phyloP scores from a whole-genome alignment of 2,797 vertebrate genomes.

The Clarias pachynema region DNA sequence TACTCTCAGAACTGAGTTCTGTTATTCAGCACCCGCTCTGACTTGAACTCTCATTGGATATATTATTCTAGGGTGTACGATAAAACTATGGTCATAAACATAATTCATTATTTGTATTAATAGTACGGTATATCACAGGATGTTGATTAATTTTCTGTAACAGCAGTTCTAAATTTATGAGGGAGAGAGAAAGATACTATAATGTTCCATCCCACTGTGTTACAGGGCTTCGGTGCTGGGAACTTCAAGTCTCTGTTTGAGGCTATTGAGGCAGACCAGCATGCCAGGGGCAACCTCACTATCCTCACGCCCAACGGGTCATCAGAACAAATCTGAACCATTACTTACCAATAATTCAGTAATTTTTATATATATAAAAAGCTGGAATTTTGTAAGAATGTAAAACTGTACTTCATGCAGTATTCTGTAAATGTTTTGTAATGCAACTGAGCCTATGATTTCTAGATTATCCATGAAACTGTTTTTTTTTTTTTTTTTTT shows the following conservation, averaged over 20 bases:
- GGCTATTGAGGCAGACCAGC: slow-evolving; percentile 92
- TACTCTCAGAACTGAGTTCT: no score
- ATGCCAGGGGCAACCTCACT: slow-evolving; percentile 89
- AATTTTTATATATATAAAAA: background rate
- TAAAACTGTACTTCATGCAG: background rate
- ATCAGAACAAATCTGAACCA: slow-evolving; percentile 68
- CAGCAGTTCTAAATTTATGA: background rate
- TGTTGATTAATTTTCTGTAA: background rate
- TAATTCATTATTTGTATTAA: background rate
- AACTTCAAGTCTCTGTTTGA: slow-evolving; percentile 97
- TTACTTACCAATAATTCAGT: background rate
- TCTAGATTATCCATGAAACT: background rate
- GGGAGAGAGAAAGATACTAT: background rate
- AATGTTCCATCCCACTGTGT: background rate
- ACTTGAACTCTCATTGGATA: background rate
- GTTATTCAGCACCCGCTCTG: no score
- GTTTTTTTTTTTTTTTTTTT: background rate
- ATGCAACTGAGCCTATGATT: no score
- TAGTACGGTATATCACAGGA: background rate
- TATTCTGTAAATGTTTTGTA: slow-evolving; percentile 11
- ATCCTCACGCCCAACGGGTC: slow-evolving; percentile 77
- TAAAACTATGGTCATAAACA: background rate
- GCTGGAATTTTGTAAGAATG: slow-evolving; percentile 5
- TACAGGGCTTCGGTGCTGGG: slow-evolving; percentile 92
- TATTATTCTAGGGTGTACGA: background rate